phyloP scores from a whole-genome alignment of 2,797 vertebrate species.

The Enteromius thamalakanensis region DNA sequence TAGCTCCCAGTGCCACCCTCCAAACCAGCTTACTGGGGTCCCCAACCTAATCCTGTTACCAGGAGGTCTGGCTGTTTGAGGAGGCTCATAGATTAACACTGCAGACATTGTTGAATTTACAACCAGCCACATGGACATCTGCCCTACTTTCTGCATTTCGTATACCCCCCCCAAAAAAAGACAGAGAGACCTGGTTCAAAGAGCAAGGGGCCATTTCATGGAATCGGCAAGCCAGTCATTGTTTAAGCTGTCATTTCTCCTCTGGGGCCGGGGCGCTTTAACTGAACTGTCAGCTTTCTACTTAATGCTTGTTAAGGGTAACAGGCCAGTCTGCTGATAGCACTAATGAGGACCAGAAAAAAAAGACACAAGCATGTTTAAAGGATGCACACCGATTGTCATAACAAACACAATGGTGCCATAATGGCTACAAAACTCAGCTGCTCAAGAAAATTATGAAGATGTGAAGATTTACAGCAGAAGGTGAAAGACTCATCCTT shows the following conservation, averaged over 20 bases:
- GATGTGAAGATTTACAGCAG: conserved; percentile 19
- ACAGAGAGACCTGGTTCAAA: conserved; percentile 78
- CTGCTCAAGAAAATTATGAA: conserved; percentile 30
- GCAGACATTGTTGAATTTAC: conserved; percentile 85
- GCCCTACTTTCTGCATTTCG: conserved; percentile 82
- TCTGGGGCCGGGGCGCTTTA: conserved; percentile 66
- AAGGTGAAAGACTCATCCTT: conserved; percentile 48
- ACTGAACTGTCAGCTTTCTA: conserved; percentile 77
- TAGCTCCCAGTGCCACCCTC: conserved; percentile 66
- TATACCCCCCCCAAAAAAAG: conserved; percentile 26
- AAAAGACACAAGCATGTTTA: conserved; percentile 36
- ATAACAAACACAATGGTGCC: conserved; percentile 35
- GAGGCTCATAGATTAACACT: conserved; percentile 79
- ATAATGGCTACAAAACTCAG: conserved; percentile 34
- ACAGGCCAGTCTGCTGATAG: conserved; percentile 72
- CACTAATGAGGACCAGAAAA: conserved; percentile 72
- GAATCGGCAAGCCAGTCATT: conserved; percentile 67
- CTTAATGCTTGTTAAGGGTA: conserved; percentile 71
- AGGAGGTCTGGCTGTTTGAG: conserved; percentile 72
- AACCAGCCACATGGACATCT: conserved; percentile 89
- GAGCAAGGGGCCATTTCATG: conserved; percentile 77
- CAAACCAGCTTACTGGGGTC: conserved; percentile 59
- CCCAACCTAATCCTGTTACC: conserved; percentile 85
- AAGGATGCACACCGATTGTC: conserved; percentile 52
- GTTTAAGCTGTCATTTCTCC: conserved; percentile 81